These are phyloP conservation scores for Stenichneumon culpator DNA, from an alignment of 2,888 invertebrate genomes.

Conservation along the genomic window DNA sequence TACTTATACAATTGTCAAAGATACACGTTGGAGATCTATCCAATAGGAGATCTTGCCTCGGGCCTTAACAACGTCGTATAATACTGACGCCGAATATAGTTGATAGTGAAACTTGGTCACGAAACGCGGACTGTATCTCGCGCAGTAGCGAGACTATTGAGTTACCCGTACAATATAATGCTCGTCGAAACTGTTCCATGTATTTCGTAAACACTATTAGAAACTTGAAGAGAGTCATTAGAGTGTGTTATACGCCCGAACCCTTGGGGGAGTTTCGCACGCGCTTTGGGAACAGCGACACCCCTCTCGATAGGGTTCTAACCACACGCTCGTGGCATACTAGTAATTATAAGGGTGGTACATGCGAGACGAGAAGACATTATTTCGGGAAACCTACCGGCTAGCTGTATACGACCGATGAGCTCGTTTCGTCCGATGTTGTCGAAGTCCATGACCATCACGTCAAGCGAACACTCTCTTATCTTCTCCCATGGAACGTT, in stretches of 20 bases:
- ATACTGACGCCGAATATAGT: neutral
- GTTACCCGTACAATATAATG: slow-evolving; percentile 39
- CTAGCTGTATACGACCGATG: slow-evolving; percentile 96
- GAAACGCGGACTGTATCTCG: neutral
- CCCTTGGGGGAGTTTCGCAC: neutral
- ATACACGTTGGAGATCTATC: neutral
- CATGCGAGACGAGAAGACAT: neutral
- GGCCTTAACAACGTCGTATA: neutral
- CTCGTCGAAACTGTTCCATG: slow-evolving; percentile 39
- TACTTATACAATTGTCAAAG: neutral
- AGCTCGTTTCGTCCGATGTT: slow-evolving; percentile 97
- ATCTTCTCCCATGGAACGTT: slow-evolving; percentile 99
- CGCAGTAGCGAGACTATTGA: slow-evolving; percentile 25
- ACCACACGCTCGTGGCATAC: neutral
- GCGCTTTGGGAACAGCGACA: slow-evolving; percentile 4
- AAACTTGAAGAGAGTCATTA: slow-evolving; percentile 15
- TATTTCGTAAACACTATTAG: slow-evolving; percentile 50
- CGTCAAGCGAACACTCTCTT: slow-evolving; percentile 96
- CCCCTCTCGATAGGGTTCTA: neutral
- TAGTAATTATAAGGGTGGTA: slow-evolving; percentile 17
- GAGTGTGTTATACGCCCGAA: neutral
- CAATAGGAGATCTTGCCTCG: neutral
- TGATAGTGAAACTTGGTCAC: slow-evolving; percentile 5
- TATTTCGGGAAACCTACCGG: slow-evolving; percentile 87
- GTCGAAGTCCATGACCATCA: slow-evolving; percentile 99